Conservation (phyloP, 2,797 vertebrate genomes). For the Poecilia wingei region DNA sequence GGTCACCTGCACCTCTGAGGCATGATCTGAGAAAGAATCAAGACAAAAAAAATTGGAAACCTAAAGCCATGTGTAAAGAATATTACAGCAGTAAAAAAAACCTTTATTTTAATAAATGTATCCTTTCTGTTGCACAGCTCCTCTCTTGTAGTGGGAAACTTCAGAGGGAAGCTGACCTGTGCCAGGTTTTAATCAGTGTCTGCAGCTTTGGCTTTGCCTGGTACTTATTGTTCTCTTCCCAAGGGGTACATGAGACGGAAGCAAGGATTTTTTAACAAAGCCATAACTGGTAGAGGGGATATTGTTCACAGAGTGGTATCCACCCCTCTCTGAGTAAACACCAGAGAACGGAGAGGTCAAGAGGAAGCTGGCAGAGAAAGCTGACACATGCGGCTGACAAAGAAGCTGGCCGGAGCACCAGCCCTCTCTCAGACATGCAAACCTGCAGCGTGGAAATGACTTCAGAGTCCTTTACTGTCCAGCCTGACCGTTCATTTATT, state of each 20-base stretch:
- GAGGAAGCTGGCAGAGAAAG: constrained; percentile 57
- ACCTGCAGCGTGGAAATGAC: constrained; percentile 14
- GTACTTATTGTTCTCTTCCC: constrained; percentile 85
- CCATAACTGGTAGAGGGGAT: constrained; percentile 56
- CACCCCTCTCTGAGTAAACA: constrained; percentile 68
- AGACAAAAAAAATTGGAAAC: constrained; percentile 28
- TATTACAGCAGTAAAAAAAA: not conserved
- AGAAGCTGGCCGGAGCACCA: constrained; percentile 33
- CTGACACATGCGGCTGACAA: constrained; percentile 47
- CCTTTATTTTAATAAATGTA: not conserved
- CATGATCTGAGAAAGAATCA: constrained; percentile 85
- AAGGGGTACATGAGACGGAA: constrained; percentile 68
- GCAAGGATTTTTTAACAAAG: constrained; percentile 54
- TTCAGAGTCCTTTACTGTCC: constrained; percentile 4
- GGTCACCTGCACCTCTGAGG: constrained; percentile 97
- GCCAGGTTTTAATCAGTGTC: constrained; percentile 53
- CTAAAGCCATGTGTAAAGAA: not conserved
- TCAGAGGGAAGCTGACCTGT: constrained; percentile 54
- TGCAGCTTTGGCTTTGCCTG: constrained; percentile 78
- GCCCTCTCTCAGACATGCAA: constrained; percentile 35
- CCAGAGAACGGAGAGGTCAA: constrained; percentile 61
- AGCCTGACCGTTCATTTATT: not conserved
- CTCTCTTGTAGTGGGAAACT: constrained; percentile 47
- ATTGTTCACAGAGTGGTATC: constrained; percentile 69
- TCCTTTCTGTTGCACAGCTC: constrained; percentile 14